Evolutionary conservation across 2,888 invertebrate genomes (phyloP), one percentile per base, ranked within the genome.

Genomic region (Coleophora deauratella): DNA sequence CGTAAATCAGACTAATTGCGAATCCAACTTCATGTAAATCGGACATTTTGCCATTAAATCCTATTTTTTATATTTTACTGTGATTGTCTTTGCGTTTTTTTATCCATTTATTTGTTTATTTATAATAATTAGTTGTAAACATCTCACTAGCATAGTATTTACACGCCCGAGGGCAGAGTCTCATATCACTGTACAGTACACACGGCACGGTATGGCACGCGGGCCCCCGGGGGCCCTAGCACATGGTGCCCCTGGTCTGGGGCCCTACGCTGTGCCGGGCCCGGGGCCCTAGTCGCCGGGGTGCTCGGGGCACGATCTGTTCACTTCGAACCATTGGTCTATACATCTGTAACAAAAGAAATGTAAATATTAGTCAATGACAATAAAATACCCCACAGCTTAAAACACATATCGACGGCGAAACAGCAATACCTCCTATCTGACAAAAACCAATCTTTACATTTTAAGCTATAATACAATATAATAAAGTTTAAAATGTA

Each of bases 281-380:
- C 30, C 14, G 32, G 14, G 42, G 41, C 74, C 85, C 89, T 91
- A 97, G 88, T 98, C 98, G 66, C 95, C 94, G 60, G 99, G 98
- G 88, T 99, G 99, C 86, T 98, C 98, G 41, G 99, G 99, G 88
- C 99, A 99, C 69, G 96, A 96, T 84, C 98, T 93, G 89, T 98
- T 99, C 77, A 97, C 95, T 86, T 97, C 96, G 88, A 99, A 99
- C 99, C 99, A 99, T 87, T 94, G 93, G 88, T 99, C 98, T 88
- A 99, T 98, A 89, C 99, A 99, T 81, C 97, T 98, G 89, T 37
- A 92, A 90, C 47, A 40, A 55, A 47, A 62, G 11, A 54, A 52
- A 49, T 12, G 7, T 15, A 13, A 14, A 32, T 9, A 27, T 51
- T 49, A 54, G 2, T 21, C 21, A 4, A 21, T 21, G 21, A 21